Base-by-base conservation (phyloP, 2,797 vertebrate species). In the Valencia hispanica region DNA sequence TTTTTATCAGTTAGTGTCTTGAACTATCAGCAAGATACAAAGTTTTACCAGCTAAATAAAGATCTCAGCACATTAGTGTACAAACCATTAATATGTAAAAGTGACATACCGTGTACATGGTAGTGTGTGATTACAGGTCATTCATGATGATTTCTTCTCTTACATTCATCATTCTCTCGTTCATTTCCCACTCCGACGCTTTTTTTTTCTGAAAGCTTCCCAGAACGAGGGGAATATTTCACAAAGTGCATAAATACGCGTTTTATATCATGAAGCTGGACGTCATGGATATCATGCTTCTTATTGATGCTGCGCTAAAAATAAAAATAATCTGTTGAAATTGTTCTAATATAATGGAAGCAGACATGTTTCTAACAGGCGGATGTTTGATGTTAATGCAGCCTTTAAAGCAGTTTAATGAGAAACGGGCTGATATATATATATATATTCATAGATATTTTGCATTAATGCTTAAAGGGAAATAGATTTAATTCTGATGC, bases 91-190 rank as follows among this genome's bases (percentile, higher is more conserved):
- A 68, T 72, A 71, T 75, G 43, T 43, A 53, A 1, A 32, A 48
- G 20, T 12, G 18, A 70, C 18, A 18, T n/a, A 27, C 22, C 12
- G 27, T 10, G 30, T 0, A 0, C 30, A 5, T 30, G 12, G 55
- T 59, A 27, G 55, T 17, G 27, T 59, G 55, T 32, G 55, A 59
- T 59, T 27, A 17, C 55, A 59, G 27, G 55, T 59, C 55, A 59
- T 17, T 6, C 55, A 32, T 59, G 55, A n/a, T 30, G 25, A 27
- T 57, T 57, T 7, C 27, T 32, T 41, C 0, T 77, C 69, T 74
- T 79, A 79, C 71, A 86, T 50, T 88, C 84, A 18, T 53, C 39
- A 3, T 43, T 27, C 65, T 36, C 30, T 68, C 30, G 32, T 22
- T 73, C 11, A 25, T 70, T 50, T 22, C 0, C n/a, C n/a, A n/a